These are phyloP conservation scores for Allygus modestus DNA, from an alignment of 2,888 invertebrate species.

Conservation along the genomic window DNA sequence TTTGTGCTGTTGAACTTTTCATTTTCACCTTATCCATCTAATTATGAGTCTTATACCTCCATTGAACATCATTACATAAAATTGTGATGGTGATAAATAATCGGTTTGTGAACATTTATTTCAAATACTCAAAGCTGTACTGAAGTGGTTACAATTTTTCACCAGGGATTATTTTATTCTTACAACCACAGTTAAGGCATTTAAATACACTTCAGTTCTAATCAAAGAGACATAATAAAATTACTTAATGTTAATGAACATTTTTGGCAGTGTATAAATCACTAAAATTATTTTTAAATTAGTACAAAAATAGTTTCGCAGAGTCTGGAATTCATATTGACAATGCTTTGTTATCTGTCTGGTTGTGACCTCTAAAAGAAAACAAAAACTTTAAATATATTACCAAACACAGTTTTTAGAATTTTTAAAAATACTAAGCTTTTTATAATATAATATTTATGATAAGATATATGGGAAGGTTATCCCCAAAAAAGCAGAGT, in stretches of 20 bases:
- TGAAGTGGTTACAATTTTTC: neutral
- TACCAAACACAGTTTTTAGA: neutral
- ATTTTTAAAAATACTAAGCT: neutral
- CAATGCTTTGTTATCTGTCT: conserved; percentile 2
- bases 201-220: neutral
- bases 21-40: conserved; percentile 11
- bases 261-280: conserved; percentile 32
- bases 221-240: neutral
- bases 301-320: conserved; percentile 38
- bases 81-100: neutral
- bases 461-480: too few species aligned
- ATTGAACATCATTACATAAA: conserved; percentile 28
- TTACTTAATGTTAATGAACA: conserved; percentile 11
- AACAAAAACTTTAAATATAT: neutral
- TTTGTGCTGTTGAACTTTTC: conserved; percentile 2
- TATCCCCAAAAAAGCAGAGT: too few species aligned
- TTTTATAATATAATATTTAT: too few species aligned
- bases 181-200: neutral
- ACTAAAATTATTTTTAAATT: conserved; percentile 26
- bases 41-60: conserved; percentile 34
- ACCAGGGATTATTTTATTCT: neutral
- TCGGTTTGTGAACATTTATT: neutral
- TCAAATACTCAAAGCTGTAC: too few species aligned
- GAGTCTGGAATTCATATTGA: conserved; percentile 2
- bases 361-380: conserved; percentile 3